Base-by-base conservation (phyloP, 2,797 vertebrate genomes). In the Aeoliscus strigatus region DNA sequence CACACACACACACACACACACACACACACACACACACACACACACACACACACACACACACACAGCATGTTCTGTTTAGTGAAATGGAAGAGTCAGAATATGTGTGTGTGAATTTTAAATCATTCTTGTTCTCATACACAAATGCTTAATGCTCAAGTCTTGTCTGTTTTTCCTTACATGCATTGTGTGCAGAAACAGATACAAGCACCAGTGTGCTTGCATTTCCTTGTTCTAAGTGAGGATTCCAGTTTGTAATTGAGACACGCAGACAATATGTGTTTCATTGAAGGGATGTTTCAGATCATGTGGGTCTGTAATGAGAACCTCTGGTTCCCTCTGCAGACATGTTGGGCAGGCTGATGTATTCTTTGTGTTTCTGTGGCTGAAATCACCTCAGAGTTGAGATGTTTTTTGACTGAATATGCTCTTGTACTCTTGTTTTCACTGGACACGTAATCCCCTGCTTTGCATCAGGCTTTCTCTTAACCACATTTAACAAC, bases 61-160 rank as follows among this genome's bases (percentile, higher is more conserved):
- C 42, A 58, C 85, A 85, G 76, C 75, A 86, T 79, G 84, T 83
- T 82, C 73, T 76, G 70, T 64, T 88, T 86, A 83, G 76, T 72
- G 53, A 48, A 68, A 79, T 73, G 48, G 57, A 69, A 72, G 62
- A 66, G 54, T 56, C 53, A 39, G 60, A 64, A 70, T 68, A 40
- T 60, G 39, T 31, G 45, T 59, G 54, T 60, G 64, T 57, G 54
- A 75, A 71, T 28, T 57, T 57, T 33, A 58, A 51, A 35, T 39
- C 27, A 27, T 36, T 41, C 30, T 56, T 39, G 6, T 56, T 72
- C 53, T 63, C 50, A 58, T 51, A 40, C 38, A 53, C 45, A 60
- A 34, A 11, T 17, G 27, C 35, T 42, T 53, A 1, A n/a, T n/a
- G 10, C 29, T 12, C 26, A 10, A 27, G 16, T 26, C 45, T 27